These are phyloP conservation scores for Lophius piscatorius DNA, from an alignment of 2,113 vertebrate genomes.

Conservation along the genomic window DNA sequence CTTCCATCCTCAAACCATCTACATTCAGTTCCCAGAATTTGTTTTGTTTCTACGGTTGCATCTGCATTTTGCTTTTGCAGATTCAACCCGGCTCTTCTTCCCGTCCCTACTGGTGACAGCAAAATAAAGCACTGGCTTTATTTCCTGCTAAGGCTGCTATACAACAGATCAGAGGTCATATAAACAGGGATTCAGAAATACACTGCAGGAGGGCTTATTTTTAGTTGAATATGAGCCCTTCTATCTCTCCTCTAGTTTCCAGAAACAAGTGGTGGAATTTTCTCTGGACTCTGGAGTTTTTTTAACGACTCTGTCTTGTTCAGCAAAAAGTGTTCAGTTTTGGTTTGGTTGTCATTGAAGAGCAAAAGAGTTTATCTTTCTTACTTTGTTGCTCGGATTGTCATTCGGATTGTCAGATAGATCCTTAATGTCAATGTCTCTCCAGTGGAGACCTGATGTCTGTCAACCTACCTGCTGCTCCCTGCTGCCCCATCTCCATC, in stretches of 20 bases:
- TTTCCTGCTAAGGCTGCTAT: slow-evolving; percentile 33
- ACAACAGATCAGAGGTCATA: slow-evolving; percentile 38
- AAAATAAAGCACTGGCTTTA: slow-evolving; percentile 17
- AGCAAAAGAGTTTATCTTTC: too few relatives aligned
- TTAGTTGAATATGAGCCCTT: slow-evolving; percentile 25
- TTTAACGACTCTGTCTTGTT: too few relatives aligned
- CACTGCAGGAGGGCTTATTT: slow-evolving; percentile 38
- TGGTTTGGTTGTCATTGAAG: too few relatives aligned
- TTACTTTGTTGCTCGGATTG: too few relatives aligned
- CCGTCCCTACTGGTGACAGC: slow-evolving; percentile 13
- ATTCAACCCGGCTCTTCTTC: background rate
- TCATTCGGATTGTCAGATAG: too few relatives aligned
- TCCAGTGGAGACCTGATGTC: too few relatives aligned
- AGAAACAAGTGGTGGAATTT: slow-evolving; percentile 22
- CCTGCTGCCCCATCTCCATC: too few relatives aligned
- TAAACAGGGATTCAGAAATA: slow-evolving; percentile 45
- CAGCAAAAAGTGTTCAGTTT: too few relatives aligned
- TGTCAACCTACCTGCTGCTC: too few relatives aligned
- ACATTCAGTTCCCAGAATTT: background rate
- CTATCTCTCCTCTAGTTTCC: slow-evolving; percentile 22
- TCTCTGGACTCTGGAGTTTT: too few relatives aligned
- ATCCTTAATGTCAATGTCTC: too few relatives aligned
- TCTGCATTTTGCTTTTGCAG: slow-evolving; percentile 2
- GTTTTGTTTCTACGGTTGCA: background rate
- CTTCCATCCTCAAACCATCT: slow-evolving; percentile 28